These are phyloP conservation scores for Hystrix brachyura DNA, from an alignment of 2,113 vertebrate genomes.

Conservation along the genomic window DNA sequence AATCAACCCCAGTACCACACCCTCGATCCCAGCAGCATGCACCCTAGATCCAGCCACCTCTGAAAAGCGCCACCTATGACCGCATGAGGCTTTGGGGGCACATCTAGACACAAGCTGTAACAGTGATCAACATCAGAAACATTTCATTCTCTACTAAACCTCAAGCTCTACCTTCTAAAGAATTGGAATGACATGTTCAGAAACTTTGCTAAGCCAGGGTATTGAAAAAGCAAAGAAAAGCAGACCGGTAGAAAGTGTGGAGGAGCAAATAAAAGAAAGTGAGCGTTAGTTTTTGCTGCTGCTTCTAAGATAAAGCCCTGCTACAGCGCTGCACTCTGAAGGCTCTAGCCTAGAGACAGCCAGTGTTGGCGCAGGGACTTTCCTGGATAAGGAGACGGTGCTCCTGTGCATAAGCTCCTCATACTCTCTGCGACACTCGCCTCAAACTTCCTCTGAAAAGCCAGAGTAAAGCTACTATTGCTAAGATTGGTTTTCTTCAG, in stretches of 20 bases:
- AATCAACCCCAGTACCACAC: not conserved
- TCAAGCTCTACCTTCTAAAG: not conserved
- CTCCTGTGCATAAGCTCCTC: not conserved
- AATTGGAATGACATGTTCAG: not conserved
- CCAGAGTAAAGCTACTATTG: not conserved
- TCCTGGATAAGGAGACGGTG: rapidly evolving
- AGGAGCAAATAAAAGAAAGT: not conserved
- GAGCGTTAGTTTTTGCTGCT: not conserved
- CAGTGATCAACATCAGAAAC: not conserved
- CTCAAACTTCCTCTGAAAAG: not conserved
- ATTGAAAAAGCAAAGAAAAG: not conserved
- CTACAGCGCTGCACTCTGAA: not conserved
- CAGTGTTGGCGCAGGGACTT: not conserved
- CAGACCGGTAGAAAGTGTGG: not conserved
- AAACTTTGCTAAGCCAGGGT: not conserved
- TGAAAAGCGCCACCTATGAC: not conserved
- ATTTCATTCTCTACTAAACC: not conserved
- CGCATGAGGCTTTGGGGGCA: not conserved
- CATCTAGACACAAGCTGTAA: not conserved
- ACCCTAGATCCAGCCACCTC: not conserved
- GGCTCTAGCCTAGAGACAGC: not conserved
- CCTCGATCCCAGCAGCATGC: not conserved
- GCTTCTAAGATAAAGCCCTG: not conserved
- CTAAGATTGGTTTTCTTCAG: not conserved
- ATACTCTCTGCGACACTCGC: rapidly evolving